Percentiles rank a stretch among this genome's conserved stretches.
These are phyloP conservation scores for Marcusenius ussheri DNA, from an alignment of 2,113 vertebrate species.

Conservation along the genomic window DNA sequence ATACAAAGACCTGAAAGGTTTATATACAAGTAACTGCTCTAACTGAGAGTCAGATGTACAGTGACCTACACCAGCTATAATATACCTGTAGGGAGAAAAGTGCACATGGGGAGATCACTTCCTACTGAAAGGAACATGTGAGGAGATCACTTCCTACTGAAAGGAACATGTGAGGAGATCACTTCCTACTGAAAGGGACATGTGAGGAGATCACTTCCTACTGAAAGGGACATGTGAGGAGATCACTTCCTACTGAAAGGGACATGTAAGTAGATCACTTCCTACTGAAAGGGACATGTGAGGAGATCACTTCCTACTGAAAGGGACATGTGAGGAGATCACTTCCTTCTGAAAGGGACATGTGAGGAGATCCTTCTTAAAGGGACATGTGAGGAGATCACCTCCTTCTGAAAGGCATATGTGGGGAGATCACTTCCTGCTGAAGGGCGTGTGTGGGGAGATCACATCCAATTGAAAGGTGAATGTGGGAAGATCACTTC, in stretches of 20 bases:
- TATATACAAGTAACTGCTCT: neutral
- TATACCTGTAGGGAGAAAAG: neutral
- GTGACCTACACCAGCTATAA: neutral
- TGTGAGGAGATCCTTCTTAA: neutral
- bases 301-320: neutral
- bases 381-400: neutral
- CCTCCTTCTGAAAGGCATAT: neutral
- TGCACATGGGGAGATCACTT: neutral
- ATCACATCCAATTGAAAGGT: too few relatives aligned
- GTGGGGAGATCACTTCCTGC: neutral
- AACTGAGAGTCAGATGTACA: neutral
- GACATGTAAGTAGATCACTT: neutral
- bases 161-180: neutral
- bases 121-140: neutral
- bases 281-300: neutral
- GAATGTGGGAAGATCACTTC: neutral
- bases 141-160: neutral
- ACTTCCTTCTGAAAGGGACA: neutral
- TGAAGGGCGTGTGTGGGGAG: neutral
- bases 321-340: neutral
- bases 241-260: neutral
- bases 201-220: neutral
- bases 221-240: neutral
- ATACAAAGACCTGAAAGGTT: neutral
- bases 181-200: neutral